Conservation (phyloP, 2,888 invertebrate species). For the Pardosa pseudoannulata region DNA sequence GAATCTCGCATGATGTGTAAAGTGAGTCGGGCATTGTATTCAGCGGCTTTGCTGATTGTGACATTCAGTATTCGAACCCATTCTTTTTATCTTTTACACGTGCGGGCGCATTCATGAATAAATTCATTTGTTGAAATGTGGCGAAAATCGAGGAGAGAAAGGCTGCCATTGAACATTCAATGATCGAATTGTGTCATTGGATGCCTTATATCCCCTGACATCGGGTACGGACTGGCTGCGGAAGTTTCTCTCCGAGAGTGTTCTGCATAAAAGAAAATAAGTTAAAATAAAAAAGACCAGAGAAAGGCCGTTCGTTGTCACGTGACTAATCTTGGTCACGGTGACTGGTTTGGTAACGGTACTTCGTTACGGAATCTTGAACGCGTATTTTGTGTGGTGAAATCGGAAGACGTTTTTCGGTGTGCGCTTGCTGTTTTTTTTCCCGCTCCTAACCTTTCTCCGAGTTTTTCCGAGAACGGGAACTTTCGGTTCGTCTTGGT, state of each 20-base stretch:
- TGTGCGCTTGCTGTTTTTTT: neutral
- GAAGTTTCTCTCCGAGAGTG: too few species aligned
- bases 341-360: slow-evolving; percentile 46
- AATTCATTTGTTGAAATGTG: too few species aligned
- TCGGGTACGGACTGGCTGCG: too few species aligned
- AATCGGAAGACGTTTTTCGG: slow-evolving; percentile 35
- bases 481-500: slow-evolving; percentile 4
- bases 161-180: neutral
- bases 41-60: too few species aligned
- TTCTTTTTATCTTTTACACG: too few species aligned
- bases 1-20: too few species aligned
- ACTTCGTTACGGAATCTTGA: slow-evolving; percentile 9
- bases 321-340: slow-evolving; percentile 48
- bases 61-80: too few species aligned
- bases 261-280: neutral
- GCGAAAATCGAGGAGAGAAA: too few species aligned
- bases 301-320: slow-evolving; percentile 14
- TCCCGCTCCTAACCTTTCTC: neutral
- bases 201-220: neutral
- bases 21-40: too few species aligned
- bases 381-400: neutral
- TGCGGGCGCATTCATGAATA: too few species aligned
- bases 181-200: neutral
- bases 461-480: neutral
- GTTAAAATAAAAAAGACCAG: neutral